phyloP scores from a whole-genome alignment of 2,888 invertebrate species.

The Papilio elwesi region DNA sequence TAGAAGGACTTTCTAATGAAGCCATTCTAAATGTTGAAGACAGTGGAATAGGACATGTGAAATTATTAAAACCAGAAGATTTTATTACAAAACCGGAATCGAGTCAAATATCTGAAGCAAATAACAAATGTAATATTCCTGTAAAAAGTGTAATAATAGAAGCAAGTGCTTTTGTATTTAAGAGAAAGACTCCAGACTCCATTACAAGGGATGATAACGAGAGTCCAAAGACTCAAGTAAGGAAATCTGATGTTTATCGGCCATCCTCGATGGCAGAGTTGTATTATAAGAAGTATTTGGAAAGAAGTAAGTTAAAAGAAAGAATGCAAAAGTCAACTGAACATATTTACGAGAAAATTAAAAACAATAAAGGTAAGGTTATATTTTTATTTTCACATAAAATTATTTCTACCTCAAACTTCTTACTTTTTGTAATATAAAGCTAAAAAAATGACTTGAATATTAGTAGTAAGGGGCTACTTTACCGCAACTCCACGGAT shows the following conservation, averaged over 20 bases:
- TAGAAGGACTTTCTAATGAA: constrained; percentile 43
- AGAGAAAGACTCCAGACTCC: constrained; percentile 42
- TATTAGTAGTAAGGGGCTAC: too few species aligned
- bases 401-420: too few species aligned
- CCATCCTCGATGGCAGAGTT: constrained; percentile 57
- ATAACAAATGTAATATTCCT: constrained; percentile 30
- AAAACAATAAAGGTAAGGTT: constrained; percentile 51
- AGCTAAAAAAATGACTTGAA: background rate
- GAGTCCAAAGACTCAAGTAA: constrained; percentile 15
- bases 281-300: constrained; percentile 58
- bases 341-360: constrained; percentile 58
- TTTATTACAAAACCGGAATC: constrained; percentile 43
- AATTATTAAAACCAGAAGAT: constrained; percentile 53
- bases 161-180: constrained; percentile 46
- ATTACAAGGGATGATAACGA: constrained; percentile 6
- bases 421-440: background rate
- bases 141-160: constrained; percentile 34
- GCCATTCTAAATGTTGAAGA: constrained; percentile 36
- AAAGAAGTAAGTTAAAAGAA: constrained; percentile 51
- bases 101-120: background rate
- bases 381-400: background rate
- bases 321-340: constrained; percentile 48
- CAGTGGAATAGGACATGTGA: constrained; percentile 27
- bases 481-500: too few species aligned
- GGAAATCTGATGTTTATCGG: constrained; percentile 16